A percentile compares a stretch with the other conserved stretches of the same genome.
These are phyloP conservation scores for Drosophila ogumai DNA, from an alignment of 1,140 invertebrate genomes.

Conservation along the genomic window DNA sequence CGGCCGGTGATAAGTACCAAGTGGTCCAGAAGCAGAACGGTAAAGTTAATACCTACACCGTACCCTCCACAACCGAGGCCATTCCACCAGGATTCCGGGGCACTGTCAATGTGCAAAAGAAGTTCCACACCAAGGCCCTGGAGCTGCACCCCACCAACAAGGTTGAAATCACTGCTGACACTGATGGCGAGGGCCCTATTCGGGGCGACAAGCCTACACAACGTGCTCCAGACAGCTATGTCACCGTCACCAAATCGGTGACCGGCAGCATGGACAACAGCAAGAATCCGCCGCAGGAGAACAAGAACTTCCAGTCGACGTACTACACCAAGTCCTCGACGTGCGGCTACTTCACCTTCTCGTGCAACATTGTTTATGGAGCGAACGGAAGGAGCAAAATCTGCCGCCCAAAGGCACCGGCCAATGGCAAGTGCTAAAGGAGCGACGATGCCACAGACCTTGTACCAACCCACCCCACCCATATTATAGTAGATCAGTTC, in stretches of 20 bases:
- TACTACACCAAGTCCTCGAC: slow-evolving; percentile 94
- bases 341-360: slow-evolving; percentile 93
- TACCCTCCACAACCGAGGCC: slow-evolving; percentile 66
- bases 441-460: not conserved
- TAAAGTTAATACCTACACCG: slow-evolving; percentile 56
- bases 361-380: slow-evolving; percentile 91
- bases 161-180: slow-evolving; percentile 77
- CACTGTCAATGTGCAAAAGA: slow-evolving; percentile 83
- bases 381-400: slow-evolving; percentile 91
- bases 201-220: slow-evolving; percentile 70
- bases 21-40: slow-evolving; percentile 82
- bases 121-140: slow-evolving; percentile 79
- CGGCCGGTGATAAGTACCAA: slow-evolving; percentile 59
- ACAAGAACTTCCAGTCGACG: slow-evolving; percentile 89
- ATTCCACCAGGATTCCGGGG: slow-evolving; percentile 81
- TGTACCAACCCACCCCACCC: not conserved
- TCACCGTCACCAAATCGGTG: slow-evolving; percentile 91
- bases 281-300: slow-evolving; percentile 86
- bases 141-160: slow-evolving; percentile 63
- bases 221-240: slow-evolving; percentile 86
- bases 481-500: slow-evolving; percentile 48
- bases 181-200: slow-evolving; percentile 48
- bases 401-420: slow-evolving; percentile 89
- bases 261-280: slow-evolving; percentile 89
- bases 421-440: slow-evolving; percentile 81